Conservation (phyloP, 2,113 vertebrate genomes). For the Pachypanchax playfairii region DNA sequence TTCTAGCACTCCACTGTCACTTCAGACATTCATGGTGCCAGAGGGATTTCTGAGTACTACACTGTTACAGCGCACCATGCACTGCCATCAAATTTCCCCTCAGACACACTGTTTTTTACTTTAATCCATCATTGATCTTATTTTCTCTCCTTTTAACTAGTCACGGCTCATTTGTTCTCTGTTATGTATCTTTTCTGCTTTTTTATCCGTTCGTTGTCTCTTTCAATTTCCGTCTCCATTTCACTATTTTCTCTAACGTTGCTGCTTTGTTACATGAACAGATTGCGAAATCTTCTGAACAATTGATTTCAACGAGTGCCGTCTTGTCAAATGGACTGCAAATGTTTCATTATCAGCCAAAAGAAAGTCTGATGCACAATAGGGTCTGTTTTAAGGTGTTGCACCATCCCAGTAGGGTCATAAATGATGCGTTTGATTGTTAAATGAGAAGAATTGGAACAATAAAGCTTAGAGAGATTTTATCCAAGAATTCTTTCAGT, state of each 20-base stretch:
- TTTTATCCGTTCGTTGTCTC: conserved; percentile 12
- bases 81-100: conserved; percentile 34
- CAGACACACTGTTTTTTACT: conserved; percentile 3
- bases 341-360: neutral
- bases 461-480: neutral
- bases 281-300: neutral
- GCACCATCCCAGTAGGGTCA: neutral
- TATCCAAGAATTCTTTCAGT: too few species aligned
- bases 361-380: neutral
- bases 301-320: neutral
- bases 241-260: neutral
- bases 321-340: conserved; percentile 11
- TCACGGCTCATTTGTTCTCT: conserved; percentile 20
- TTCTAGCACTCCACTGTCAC: conserved; percentile 21
- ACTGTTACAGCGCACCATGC: neutral
- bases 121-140: conserved; percentile 22
- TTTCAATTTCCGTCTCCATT: conserved; percentile 9
- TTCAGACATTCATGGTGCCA: conserved; percentile 22
- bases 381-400: neutral
- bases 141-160: conserved; percentile 29
- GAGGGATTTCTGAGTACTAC: conserved; percentile 34
- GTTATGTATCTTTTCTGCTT: conserved; percentile 7
- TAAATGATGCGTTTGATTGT: neutral
- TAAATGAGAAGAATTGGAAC: neutral
- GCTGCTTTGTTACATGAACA: neutral